These are phyloP conservation scores for Xiphorhynchus elegans DNA, from an alignment of 2,113 vertebrate species.

Conservation along the genomic window DNA sequence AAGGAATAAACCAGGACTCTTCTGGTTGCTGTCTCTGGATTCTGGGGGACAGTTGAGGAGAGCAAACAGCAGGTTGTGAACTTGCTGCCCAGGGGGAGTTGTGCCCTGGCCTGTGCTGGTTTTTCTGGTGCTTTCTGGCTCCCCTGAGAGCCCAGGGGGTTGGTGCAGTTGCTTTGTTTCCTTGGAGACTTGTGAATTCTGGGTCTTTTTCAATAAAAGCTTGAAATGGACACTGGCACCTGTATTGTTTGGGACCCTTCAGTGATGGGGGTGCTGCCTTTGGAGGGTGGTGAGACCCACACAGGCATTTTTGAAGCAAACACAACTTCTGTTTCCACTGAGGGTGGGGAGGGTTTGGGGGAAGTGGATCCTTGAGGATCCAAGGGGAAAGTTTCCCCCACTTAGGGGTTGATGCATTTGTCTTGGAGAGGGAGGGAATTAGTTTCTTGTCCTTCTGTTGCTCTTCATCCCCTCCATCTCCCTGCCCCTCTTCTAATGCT, in stretches of 20 bases:
- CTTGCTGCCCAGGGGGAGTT: not conserved
- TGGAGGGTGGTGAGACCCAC: not conserved
- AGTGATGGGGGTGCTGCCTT: not conserved
- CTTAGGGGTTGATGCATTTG: not conserved
- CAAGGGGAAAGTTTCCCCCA: not conserved
- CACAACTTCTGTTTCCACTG: not conserved
- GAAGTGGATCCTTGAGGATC: not conserved
- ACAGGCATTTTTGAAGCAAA: not conserved
- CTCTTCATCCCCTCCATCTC: not conserved
- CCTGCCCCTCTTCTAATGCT: not conserved
- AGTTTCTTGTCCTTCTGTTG: not conserved
- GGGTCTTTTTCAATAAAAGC: slow-evolving; percentile 16
- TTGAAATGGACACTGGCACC: not conserved
- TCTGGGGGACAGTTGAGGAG: not conserved
- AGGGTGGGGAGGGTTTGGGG: too few relatives aligned
- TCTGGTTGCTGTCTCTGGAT: not conserved
- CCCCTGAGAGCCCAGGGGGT: not conserved
- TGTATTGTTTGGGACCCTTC: not conserved
- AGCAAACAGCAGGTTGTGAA: not conserved
- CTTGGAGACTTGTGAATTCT: not conserved
- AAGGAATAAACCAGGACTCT: not conserved
- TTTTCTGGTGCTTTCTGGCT: not conserved
- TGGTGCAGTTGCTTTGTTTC: not conserved
- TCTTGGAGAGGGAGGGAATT: not conserved
- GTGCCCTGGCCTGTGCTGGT: not conserved